Evolutionary conservation across 2,888 invertebrate genomes (phyloP).

Genomic region (Eupithecia insigniata): DNA sequence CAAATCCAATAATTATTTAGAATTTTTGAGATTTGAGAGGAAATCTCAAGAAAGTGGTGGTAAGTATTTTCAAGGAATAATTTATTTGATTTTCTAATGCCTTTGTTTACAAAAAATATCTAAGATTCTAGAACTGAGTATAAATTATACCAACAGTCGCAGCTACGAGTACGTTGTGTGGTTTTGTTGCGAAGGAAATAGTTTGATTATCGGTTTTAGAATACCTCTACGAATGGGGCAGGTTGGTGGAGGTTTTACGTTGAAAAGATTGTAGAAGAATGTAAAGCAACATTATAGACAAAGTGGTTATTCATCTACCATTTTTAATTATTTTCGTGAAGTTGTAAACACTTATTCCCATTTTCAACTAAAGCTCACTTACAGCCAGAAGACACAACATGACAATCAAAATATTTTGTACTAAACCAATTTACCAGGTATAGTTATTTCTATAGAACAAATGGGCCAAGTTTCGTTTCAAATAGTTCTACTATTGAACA

Average conservation of each 20-base stretch:
- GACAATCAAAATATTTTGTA: too few species aligned
- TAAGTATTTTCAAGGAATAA: neutral
- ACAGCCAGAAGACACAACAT: neutral
- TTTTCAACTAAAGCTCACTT: neutral
- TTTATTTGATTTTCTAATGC: neutral
- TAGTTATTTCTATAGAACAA: neutral
- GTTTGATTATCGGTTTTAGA: conserved; percentile 30
- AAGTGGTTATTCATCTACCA: neutral
- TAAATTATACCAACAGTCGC: conserved; percentile 26
- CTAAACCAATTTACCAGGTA: neutral
- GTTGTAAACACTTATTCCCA: neutral
- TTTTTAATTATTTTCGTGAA: too few species aligned
- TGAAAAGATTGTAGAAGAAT: neutral
- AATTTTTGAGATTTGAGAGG: neutral
- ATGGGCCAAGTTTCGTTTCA: neutral
- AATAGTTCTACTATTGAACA: too few species aligned
- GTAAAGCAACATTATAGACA: neutral
- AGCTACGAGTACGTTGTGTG: conserved; percentile 11
- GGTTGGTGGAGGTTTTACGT: neutral
- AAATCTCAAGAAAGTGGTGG: too few species aligned
- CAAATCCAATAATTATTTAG: neutral
- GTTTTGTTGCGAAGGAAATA: conserved; percentile 21
- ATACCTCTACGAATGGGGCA: conserved; percentile 11
- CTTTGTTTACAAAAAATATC: neutral
- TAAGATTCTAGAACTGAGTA: neutral